Evolutionary conservation across 2,888 invertebrate species (phyloP), one percentile per base, ranked within the genome.

Genomic region (Trissolcus brochymenae): DNA sequence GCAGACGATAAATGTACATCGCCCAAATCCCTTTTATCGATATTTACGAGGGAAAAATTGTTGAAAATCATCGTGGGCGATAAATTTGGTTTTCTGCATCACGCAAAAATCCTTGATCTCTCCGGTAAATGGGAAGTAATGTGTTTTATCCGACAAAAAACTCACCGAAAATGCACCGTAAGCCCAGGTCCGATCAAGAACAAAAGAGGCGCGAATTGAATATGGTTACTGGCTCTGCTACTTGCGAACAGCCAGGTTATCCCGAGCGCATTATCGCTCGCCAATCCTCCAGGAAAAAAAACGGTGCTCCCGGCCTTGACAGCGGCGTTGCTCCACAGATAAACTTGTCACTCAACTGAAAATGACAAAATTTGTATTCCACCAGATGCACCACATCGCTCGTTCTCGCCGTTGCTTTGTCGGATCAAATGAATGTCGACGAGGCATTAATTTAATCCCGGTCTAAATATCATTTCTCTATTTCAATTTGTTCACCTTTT

Each of bases 281-380:
- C 41, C 29, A 62, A 70, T 76, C 66, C 76, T 53, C 51, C 51
- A 66, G 66, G 55, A 76, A 71, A 76, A 76, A 76, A 54, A 51
- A 60, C 64, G 16, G 19, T 4, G 54, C 73, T n/a, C 55, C 40
- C 13, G 53, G 50, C 50, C 50, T 13, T 50, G 35, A 57, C 49
- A 16, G 51, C 21, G 7, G 0, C 16, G 49, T 13, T 59, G 43
- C 13, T 40, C 41, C 62, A 59, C 68, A 68, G 75, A 66, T 71
- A 61, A 70, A 76, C 70, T 65, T 71, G 76, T 71, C 76, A 76
- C 65, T 71, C 60, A 61, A 65, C 70, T 76, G 70, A 76, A 76
- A 76, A 76, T 76, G 62, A 68, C 68, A 51, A 75, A 75, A 68
- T 75, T 75, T 68, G 68, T 75, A 75, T 75, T 75, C 46, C 68